Percentiles rank a stretch among this genome's conserved stretches.
These are phyloP conservation scores for Phrynocephalus vlangalii DNA, from an alignment of 2,797 vertebrate species.

Conservation along the genomic window DNA sequence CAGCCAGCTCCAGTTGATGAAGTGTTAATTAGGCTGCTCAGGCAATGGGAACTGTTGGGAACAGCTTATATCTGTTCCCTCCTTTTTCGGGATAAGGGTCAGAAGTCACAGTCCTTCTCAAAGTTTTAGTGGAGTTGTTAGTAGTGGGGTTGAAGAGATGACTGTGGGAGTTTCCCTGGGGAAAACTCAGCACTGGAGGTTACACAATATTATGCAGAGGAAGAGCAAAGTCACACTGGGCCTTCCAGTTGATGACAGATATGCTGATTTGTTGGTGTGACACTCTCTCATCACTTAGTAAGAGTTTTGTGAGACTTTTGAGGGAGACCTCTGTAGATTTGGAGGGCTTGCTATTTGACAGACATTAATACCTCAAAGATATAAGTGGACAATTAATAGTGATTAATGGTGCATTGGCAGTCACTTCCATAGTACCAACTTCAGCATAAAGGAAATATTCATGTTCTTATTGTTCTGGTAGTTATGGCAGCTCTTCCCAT, in stretches of 20 bases:
- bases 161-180: not conserved
- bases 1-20: conserved; percentile 69
- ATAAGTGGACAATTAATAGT: not conserved
- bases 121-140: conserved; percentile 60
- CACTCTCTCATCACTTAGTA: not conserved
- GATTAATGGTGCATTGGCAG: not conserved
- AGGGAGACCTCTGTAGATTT: not conserved
- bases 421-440: not conserved
- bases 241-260: not conserved
- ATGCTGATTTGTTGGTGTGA: not conserved
- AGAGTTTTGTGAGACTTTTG: not conserved
- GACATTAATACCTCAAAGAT: not conserved
- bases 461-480: not conserved
- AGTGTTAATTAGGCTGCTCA: conserved; percentile 75
- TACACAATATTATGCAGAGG: not conserved
- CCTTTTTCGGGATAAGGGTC: conserved; percentile 11
- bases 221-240: not conserved
- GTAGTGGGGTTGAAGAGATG: conserved; percentile 52
- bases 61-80: conserved; percentile 60
- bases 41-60: conserved; percentile 64
- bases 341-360: not conserved
- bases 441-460: not conserved
- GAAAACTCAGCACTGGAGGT: not conserved
- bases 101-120: conserved; percentile 54
- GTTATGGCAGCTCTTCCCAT: not conserved